Conservation (phyloP, 1,140 invertebrate genomes). For the Lucilia cuprina region DNA sequence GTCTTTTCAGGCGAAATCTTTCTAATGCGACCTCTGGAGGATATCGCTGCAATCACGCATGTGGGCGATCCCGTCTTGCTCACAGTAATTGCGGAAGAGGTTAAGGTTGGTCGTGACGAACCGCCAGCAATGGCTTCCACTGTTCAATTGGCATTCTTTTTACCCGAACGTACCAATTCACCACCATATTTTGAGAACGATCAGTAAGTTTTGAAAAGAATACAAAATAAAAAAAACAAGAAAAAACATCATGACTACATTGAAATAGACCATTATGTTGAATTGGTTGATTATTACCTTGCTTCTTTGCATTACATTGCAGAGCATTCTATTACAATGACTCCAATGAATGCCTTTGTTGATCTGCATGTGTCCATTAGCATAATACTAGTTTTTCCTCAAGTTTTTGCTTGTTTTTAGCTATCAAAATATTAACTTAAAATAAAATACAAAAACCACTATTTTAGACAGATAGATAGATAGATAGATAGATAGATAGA, state of each 20-base stretch:
- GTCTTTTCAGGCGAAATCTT: conserved; percentile 73
- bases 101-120: conserved; percentile 72
- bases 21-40: conserved; percentile 74
- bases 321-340: neutral
- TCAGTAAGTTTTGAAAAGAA: conserved; percentile 67
- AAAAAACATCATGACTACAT: neutral
- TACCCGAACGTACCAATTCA: conserved; percentile 76
- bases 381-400: neutral
- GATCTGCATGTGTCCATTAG: neutral
- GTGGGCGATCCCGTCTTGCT: conserved; percentile 80
- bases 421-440: no score
- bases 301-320: neutral
- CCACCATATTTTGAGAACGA: conserved; percentile 81
- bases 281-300: conserved; percentile 9
- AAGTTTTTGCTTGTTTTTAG: neutral
- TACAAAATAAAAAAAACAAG: neutral
- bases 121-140: conserved; percentile 78
- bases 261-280: neutral
- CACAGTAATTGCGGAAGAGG: conserved; percentile 84
- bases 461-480: no score
- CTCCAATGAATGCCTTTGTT: neutral
- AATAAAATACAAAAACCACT: no score
- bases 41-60: conserved; percentile 78
- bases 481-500: no score
- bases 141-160: conserved; percentile 78